These are phyloP conservation scores for Tribolium castaneum DNA, from an alignment of 1,140 invertebrate genomes.

Conservation along the genomic window DNA sequence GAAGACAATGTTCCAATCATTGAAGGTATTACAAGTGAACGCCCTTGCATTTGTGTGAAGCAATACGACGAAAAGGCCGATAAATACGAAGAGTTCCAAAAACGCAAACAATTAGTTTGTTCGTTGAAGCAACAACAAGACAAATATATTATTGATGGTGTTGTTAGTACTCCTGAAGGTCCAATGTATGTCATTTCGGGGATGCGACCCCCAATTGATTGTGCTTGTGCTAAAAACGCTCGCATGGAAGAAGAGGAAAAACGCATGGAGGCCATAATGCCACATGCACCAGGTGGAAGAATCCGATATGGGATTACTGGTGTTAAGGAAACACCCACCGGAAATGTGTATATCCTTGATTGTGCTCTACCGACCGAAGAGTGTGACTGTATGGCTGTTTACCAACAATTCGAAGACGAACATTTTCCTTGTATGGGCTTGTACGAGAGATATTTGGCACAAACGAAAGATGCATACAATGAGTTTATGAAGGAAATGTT, in stretches of 20 bases:
- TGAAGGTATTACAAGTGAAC: not conserved
- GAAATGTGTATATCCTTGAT: slow-evolving; percentile 57
- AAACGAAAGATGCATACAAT: slow-evolving; percentile 30
- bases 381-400: slow-evolving; percentile 56
- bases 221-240: slow-evolving; percentile 43
- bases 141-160: slow-evolving; percentile 53
- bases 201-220: slow-evolving; percentile 37
- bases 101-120: slow-evolving; percentile 39
- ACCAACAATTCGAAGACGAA: slow-evolving; percentile 48
- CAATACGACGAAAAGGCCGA: slow-evolving; percentile 44
- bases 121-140: slow-evolving; percentile 45
- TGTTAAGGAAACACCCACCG: slow-evolving; percentile 53
- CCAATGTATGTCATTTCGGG: slow-evolving; percentile 49
- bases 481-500: slow-evolving; percentile 51
- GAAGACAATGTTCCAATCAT: slow-evolving; percentile 35
- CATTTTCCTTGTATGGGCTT: slow-evolving; percentile 53
- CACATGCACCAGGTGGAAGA: slow-evolving; percentile 47
- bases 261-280: slow-evolving; percentile 50
- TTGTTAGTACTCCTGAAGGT: slow-evolving; percentile 36
- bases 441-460: slow-evolving; percentile 45
- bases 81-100: slow-evolving; percentile 43
- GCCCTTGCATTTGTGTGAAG: slow-evolving; percentile 49
- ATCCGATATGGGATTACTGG: slow-evolving; percentile 57
- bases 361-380: slow-evolving; percentile 43
- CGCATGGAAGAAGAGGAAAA: slow-evolving; percentile 47